phyloP scores from a whole-genome alignment of 2,888 invertebrate genomes.

The Sisyra nigra region DNA sequence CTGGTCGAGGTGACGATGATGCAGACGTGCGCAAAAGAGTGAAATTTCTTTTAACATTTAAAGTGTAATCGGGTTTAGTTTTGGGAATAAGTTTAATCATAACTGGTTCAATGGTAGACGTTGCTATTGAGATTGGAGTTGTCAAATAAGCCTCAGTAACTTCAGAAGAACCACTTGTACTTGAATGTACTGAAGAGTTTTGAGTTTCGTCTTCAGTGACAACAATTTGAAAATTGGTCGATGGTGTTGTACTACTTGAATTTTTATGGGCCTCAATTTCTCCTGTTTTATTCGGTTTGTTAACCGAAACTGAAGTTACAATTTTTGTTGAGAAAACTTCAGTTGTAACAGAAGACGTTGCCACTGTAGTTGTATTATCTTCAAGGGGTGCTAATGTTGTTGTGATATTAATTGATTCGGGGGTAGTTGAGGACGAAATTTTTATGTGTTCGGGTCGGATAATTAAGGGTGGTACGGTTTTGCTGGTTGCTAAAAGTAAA shows the following conservation, averaged over 20 bases:
- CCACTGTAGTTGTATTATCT: conserved; percentile 7
- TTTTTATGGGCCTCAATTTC: background rate
- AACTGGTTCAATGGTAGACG: conserved; percentile 16
- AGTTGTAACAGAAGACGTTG: conserved; percentile 30
- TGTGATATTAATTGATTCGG: conserved; percentile 2
- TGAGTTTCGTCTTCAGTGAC: conserved; percentile 1
- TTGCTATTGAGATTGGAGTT: conserved; percentile 18
- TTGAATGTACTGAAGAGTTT: too few species aligned
- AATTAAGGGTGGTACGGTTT: conserved; percentile 10
- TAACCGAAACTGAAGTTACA: conserved; percentile 35
- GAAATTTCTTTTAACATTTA: too few species aligned
- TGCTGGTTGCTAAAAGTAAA: conserved; percentile 1
- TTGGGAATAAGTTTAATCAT: conserved; percentile 19
- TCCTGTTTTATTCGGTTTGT: conserved; percentile 12
- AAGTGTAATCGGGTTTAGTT: too few species aligned
- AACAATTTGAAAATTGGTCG: conserved; percentile 7
- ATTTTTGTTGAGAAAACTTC: conserved; percentile 36
- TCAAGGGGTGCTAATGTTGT: too few species aligned
- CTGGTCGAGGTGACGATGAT: conserved; percentile 17
- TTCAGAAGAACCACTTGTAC: background rate
- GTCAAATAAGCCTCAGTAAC: conserved; percentile 12
- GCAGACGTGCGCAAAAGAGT: background rate
- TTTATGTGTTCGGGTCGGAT: background rate
- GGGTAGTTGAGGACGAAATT: background rate
- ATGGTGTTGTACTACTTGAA: background rate